phyloP scores from a whole-genome alignment of 2,113 vertebrate species.

The Myxocyprinus asiaticus region DNA sequence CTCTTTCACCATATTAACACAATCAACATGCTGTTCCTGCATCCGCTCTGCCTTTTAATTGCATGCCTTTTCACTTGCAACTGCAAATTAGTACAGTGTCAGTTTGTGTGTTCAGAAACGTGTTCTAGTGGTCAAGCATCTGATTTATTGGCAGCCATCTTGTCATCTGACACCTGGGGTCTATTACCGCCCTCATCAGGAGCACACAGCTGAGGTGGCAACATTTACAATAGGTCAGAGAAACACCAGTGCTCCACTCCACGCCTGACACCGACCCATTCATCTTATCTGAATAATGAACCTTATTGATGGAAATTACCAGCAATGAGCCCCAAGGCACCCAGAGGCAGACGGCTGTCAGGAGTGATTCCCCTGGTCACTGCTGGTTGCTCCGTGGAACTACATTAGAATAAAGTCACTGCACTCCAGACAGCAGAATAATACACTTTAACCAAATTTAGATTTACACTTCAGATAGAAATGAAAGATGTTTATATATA shows the following conservation, averaged over 20 bases:
- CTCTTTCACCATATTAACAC: neutral
- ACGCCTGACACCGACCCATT: constrained; percentile 74
- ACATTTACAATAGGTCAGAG: constrained; percentile 84
- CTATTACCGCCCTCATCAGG: constrained; percentile 72
- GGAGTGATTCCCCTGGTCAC: constrained; percentile 64
- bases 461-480: neutral
- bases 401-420: constrained; percentile 35
- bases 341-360: constrained; percentile 63
- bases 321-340: constrained; percentile 61
- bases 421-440: constrained; percentile 3
- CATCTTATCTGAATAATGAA: constrained; percentile 88
- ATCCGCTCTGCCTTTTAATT: constrained; percentile 39
- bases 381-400: constrained; percentile 62
- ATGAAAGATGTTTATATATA: neutral
- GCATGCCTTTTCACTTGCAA: constrained; percentile 55
- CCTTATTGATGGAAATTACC: constrained; percentile 72
- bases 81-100: constrained; percentile 72
- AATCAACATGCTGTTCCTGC: neutral
- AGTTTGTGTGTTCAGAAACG: constrained; percentile 75
- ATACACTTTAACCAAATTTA: neutral
- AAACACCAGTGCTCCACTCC: constrained; percentile 70
- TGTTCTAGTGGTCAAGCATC: constrained; percentile 66
- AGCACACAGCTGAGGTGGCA: constrained; percentile 73
- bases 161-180: constrained; percentile 68
- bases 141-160: constrained; percentile 78